These are phyloP conservation scores for Sympetrum striolatum DNA, from an alignment of 2,888 invertebrate species.

Conservation along the genomic window DNA sequence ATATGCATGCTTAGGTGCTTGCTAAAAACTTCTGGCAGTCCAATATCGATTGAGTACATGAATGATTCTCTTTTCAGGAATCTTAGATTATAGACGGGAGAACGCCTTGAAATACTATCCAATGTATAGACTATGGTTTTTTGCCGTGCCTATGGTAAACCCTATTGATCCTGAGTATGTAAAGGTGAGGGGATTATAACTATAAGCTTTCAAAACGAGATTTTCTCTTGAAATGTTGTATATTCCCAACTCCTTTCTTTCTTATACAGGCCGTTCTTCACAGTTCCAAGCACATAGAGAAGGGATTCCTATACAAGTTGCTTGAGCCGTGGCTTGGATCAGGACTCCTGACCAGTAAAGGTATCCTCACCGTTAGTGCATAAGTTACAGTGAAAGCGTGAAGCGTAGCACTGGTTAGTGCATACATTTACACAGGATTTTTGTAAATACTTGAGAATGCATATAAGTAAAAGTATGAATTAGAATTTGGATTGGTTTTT, in stretches of 20 bases:
- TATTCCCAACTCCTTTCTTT: neutral
- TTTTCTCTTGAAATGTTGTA: neutral
- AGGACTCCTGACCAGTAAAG: constrained; percentile 59
- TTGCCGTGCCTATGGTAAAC: constrained; percentile 49
- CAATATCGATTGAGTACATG: neutral
- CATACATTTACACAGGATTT: too few species aligned
- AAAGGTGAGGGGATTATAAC: constrained; percentile 51
- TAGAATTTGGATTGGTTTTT: too few species aligned
- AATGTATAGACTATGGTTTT: constrained; percentile 52
- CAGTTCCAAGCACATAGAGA: constrained; percentile 56
- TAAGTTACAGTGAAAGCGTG: too few species aligned
- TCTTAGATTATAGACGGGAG: neutral
- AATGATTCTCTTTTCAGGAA: neutral
- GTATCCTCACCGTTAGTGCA: constrained; percentile 50
- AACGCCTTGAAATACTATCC: constrained; percentile 52
- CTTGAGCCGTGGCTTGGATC: constrained; percentile 60
- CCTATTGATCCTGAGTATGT: constrained; percentile 55
- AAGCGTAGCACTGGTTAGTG: too few species aligned
- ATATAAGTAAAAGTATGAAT: too few species aligned
- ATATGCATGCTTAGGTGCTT: too few species aligned
- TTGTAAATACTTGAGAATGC: too few species aligned
- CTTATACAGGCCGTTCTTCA: constrained; percentile 54
- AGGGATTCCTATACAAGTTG: constrained; percentile 57
- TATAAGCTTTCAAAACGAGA: neutral
- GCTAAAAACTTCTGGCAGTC: too few species aligned